Base-by-base conservation (phyloP, 2,797 vertebrate species). In the Eurystomus glaucurus region DNA sequence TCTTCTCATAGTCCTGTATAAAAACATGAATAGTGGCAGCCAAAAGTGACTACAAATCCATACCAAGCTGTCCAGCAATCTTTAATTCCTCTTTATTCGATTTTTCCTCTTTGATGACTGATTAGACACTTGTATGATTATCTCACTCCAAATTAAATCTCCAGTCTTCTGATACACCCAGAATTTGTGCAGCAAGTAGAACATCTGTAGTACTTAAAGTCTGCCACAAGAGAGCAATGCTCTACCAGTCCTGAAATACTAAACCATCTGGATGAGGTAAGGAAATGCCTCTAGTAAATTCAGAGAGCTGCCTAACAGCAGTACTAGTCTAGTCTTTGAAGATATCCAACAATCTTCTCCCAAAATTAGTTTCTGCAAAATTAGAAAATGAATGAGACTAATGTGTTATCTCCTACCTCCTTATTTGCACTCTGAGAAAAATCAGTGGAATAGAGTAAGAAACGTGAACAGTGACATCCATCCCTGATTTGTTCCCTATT, bases 191-290 rank as follows among this genome's bases (percentile, higher is more conserved):
- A 37, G 7, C 17, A 29, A 19, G 4, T 2, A 41, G 48, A 17
- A n/a, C 6, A 66, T n/a, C 4, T 72, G 71, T 4, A 96, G 66
- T 96, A 92, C 23, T 31, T 17, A 4, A 7, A 0, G 1, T n/a
- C 3, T 1, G 39, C 93, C 98, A 98, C 91, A 77, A 95, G 96
- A 93, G 60, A 23, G 96, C 69, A 85, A 55, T 19, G 43, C 28
- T 52, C 25, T 2, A 94, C 97, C 87, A 90, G 77, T 1, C 20
- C 66, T 39, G 60, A 29, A 8, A 6, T 3, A 10, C 8, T 2
- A 69, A 70, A 41, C 11, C 26, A 5, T 0, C 3, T 1, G 1
- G 4, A 3, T 17, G 58, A 93, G 87, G 76, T 87, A 9, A 45
- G 6, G 1, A 57, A 94, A 90, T 7, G 41, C 18, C 22, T 25